These are phyloP conservation scores for Muscicapa striata DNA, from an alignment of 2,797 vertebrate genomes.

Conservation along the genomic window DNA sequence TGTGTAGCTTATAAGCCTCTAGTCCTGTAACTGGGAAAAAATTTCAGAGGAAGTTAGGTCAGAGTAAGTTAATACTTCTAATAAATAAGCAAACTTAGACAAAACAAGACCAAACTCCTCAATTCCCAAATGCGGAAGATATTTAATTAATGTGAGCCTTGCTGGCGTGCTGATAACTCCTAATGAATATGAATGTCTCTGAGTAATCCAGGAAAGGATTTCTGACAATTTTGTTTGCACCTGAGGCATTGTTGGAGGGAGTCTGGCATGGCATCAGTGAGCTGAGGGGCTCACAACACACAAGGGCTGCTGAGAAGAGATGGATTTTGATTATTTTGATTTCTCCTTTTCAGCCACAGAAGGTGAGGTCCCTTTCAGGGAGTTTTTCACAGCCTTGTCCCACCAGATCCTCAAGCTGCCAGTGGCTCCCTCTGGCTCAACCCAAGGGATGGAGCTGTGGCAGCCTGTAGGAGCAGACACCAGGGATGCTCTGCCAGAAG, in stretches of 20 bases:
- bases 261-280: rapidly evolving
- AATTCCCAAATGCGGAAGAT: constrained; percentile 38
- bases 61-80: constrained; percentile 19
- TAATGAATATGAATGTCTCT: constrained; percentile 67
- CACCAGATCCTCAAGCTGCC: neutral
- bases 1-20: neutral
- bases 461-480: neutral
- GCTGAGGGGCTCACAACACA: neutral
- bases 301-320: neutral
- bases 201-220: constrained; percentile 54
- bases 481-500: neutral
- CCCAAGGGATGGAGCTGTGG: neutral
- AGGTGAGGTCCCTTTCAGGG: neutral
- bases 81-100: constrained; percentile 42
- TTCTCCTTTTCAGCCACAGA: neutral
- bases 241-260: constrained; percentile 25
- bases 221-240: constrained; percentile 57
- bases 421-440: neutral
- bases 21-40: neutral
- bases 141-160: constrained; percentile 60
- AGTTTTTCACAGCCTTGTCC: rapidly evolving
- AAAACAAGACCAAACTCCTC: constrained; percentile 32
- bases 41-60: constrained; percentile 15
- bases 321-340: neutral
- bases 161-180: constrained; percentile 50